These are phyloP conservation scores for Caenorhabditis sp. DNA, from an alignment of 2,888 invertebrate species.

Conservation along the genomic window DNA sequence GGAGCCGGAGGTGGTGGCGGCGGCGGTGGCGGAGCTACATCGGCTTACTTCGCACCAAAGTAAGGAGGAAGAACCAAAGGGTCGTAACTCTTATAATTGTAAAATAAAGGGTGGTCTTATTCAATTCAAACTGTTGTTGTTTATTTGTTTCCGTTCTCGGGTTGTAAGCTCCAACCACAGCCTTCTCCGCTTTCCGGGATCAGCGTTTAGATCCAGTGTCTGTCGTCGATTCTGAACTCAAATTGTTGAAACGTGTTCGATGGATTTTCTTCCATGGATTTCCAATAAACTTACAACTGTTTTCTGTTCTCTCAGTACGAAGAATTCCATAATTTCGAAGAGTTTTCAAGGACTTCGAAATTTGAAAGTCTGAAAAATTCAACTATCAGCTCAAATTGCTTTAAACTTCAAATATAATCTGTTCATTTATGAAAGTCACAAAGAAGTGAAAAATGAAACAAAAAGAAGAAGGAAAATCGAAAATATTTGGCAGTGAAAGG, in stretches of 20 bases:
- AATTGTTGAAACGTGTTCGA: too few relatives aligned
- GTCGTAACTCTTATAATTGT: constrained; percentile 19
- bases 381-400: too few relatives aligned
- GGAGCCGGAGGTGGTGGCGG: constrained; percentile 69
- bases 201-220: too few relatives aligned
- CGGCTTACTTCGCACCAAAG: constrained; percentile 75
- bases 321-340: too few relatives aligned
- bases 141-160: neutral
- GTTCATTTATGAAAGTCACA: constrained; percentile 38
- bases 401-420: too few relatives aligned
- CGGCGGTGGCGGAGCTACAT: constrained; percentile 67
- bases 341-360: too few relatives aligned
- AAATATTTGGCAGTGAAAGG: constrained; percentile 57
- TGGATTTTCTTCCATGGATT: too few relatives aligned
- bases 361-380: neutral
- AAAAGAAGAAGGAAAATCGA: constrained; percentile 19
- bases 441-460: constrained; percentile 19
- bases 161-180: too few relatives aligned
- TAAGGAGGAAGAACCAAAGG: constrained; percentile 40
- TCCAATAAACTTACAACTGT: too few relatives aligned
- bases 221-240: too few relatives aligned
- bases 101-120: constrained; percentile 2
- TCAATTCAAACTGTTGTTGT: constrained; percentile 3
- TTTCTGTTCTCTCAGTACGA: too few relatives aligned
- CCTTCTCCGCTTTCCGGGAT: too few relatives aligned